Evolutionary conservation across 2,888 invertebrate species (phyloP).

Genomic region (Cryptus viduatorius): DNA sequence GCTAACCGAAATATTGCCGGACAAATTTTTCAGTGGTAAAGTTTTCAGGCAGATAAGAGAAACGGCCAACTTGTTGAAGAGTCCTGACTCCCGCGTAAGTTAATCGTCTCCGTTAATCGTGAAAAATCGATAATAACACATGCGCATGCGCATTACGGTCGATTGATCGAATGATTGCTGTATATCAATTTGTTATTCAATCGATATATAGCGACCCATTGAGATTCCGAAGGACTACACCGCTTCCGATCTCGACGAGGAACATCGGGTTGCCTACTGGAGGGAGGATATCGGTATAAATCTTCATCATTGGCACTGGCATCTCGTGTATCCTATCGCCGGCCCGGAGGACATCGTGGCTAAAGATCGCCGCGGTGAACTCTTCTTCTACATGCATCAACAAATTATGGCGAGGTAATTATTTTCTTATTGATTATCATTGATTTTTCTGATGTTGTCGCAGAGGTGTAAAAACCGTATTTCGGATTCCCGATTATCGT

Average conservation of each 20-base stretch:
- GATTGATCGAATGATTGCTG: no score
- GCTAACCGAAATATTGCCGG: constrained; percentile 92
- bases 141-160: no score
- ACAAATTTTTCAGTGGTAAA: constrained; percentile 92
- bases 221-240: constrained; percentile 91
- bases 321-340: constrained; percentile 93
- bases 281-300: constrained; percentile 94
- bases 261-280: constrained; percentile 93
- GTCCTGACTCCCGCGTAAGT: constrained; percentile 88
- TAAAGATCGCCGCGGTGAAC: constrained; percentile 92
- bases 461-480: no score
- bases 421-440: neutral
- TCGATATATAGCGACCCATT: constrained; percentile 87
- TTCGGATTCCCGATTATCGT: no score
- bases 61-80: constrained; percentile 87
- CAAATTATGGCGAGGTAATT: constrained; percentile 88
- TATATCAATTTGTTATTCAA: no score
- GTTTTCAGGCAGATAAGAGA: constrained; percentile 90
- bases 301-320: constrained; percentile 97
- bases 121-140: constrained; percentile 76
- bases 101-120: constrained; percentile 81
- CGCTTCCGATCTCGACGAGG: constrained; percentile 90
- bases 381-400: constrained; percentile 93
- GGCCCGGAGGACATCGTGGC: constrained; percentile 88
- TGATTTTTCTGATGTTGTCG: no score